Conservation (phyloP, 1,140 invertebrate species). For the Drosophila arizonae region DNA sequence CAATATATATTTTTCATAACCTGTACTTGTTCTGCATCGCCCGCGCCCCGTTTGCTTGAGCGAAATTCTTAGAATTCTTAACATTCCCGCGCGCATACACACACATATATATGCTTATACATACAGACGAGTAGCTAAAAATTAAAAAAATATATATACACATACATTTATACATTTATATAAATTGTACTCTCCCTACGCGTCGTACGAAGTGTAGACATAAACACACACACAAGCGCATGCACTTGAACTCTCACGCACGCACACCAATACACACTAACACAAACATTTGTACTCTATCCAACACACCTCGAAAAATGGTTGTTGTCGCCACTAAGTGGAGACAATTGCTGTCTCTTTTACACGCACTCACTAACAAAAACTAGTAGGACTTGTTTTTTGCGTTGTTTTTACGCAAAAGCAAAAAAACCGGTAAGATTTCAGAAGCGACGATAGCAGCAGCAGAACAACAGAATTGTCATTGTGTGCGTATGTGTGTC, state of each 20-base stretch:
- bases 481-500: slow-evolving; percentile 16
- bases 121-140: slow-evolving; percentile 30
- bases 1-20: slow-evolving; percentile 29
- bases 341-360: slow-evolving; percentile 44
- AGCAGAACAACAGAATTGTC: slow-evolving; percentile 23
- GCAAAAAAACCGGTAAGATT: slow-evolving; percentile 72
- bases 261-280: slow-evolving; percentile 28
- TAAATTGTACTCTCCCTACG: slow-evolving; percentile 37
- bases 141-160: slow-evolving; percentile 30
- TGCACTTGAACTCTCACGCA: slow-evolving; percentile 63
- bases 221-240: slow-evolving; percentile 53
- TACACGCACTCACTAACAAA: slow-evolving; percentile 34
- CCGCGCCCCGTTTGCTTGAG: slow-evolving; percentile 51
- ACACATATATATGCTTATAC: slow-evolving; percentile 27
- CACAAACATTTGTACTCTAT: slow-evolving; percentile 17
- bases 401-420: slow-evolving; percentile 63
- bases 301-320: slow-evolving; percentile 70
- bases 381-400: slow-evolving; percentile 78
- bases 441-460: slow-evolving; percentile 48
- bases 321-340: slow-evolving; percentile 64
- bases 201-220: slow-evolving; percentile 38
- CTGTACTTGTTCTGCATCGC: slow-evolving; percentile 18
- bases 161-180: slow-evolving; percentile 18
- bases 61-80: slow-evolving; percentile 81
- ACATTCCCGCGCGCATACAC: slow-evolving; percentile 73